Percentiles rank a stretch among this genome's conserved stretches.
These are phyloP conservation scores for Cuniculus paca DNA, from an alignment of 2,797 vertebrate genomes.

Conservation along the genomic window DNA sequence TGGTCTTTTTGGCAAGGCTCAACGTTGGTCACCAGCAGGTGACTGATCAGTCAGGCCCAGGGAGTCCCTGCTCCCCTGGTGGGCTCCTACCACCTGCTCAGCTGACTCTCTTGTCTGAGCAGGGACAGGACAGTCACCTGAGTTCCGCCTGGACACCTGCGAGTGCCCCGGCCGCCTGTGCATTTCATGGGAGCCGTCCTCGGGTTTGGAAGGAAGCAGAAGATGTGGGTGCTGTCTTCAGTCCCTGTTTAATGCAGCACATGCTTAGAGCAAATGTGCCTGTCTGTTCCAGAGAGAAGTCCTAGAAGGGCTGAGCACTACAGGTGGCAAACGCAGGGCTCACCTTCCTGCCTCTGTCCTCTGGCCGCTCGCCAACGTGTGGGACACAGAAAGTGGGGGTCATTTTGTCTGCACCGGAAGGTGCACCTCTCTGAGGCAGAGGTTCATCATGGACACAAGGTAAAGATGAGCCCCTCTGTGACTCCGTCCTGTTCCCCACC, in stretches of 20 bases:
- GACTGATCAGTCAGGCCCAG: neutral
- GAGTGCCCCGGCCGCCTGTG: neutral
- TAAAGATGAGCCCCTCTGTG: accelerated
- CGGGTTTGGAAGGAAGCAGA: neutral
- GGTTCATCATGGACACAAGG: neutral
- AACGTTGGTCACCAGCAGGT: neutral
- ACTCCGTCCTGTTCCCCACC: neutral
- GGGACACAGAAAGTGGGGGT: neutral
- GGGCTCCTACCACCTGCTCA: neutral
- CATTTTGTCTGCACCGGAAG: neutral
- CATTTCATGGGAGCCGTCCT: neutral
- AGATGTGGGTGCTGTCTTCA: too few relatives aligned
- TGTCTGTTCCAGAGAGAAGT: neutral
- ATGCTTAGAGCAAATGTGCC: accelerated
- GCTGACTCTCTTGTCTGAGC: neutral
- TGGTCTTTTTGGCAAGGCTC: neutral
- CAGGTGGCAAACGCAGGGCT: accelerated
- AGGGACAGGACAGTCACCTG: neutral
- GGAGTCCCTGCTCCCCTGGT: neutral
- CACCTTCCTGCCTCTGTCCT: too few relatives aligned
- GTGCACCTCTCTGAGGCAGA: accelerated
- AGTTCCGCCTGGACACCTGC: neutral
- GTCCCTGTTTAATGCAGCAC: neutral
- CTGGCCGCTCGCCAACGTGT: neutral
- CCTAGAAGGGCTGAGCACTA: accelerated